Base-by-base conservation (phyloP, 2,113 vertebrate species). In the Dipodomys spectabilis region DNA sequence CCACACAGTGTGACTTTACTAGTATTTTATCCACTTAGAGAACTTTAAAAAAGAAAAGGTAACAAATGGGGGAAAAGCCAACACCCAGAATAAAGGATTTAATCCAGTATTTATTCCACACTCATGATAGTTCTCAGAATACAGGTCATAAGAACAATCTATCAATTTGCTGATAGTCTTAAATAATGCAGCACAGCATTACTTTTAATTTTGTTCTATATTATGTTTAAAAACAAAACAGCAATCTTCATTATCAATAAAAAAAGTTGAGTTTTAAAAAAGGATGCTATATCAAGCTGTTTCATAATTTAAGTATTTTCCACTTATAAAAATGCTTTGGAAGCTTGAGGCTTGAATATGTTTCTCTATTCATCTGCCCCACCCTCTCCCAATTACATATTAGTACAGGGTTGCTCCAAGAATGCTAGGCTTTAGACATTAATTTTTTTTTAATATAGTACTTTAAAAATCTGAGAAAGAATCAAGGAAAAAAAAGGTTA, bases 71-170 rank as follows among this genome's bases (percentile, higher is more conserved):
- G 97, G 97, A 94, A 96, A 97, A 97, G 97, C 90, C 98, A 98
- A 98, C 96, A 98, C 96, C 96, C 97, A 97, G 82, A 96, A 97
- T 96, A 97, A 98, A 98, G 97, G 96, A 98, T 98, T 98, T 97
- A 98, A 98, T 97, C 97, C 96, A 98, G 97, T 97, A 97, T 98
- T 98, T 98, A 98, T 98, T 98, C 98, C 98, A 98, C 97, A 97
- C 93, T 95, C 94, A 97, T 97, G 97, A 97, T 97, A 97, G 95
- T 98, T 98, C 96, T 98, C 94, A 95, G 96, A 95, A 98, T 96
- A 98, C 98, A 98, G 97, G 96, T 97, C 96, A 96, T 96, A 96
- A 98, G 97, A 98, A 98, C 98, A 96, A 97, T 95, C 97, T 98
- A 98, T 96, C 97, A 98, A 97, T 98, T 96, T 69, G 97, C 96